These are phyloP conservation scores for Dynastes tityus DNA, from an alignment of 2,888 invertebrate genomes.

Conservation along the genomic window DNA sequence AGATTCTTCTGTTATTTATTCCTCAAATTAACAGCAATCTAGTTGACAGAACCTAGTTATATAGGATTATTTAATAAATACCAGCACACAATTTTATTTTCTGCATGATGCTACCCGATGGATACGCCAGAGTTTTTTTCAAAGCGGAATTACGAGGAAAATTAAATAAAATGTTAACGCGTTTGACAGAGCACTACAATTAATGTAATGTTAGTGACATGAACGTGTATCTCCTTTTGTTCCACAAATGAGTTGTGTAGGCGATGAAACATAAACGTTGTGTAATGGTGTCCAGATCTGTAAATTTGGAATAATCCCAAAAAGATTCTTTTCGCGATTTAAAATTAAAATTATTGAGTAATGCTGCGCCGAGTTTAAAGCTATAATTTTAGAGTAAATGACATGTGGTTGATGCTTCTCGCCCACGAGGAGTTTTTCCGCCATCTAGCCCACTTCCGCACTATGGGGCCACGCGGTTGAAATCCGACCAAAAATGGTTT, in stretches of 20 bases:
- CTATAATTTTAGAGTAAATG: too few relatives aligned
- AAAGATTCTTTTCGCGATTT: background rate
- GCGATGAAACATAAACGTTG: slow-evolving; percentile 7
- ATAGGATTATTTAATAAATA: slow-evolving; percentile 57
- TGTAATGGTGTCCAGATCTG: background rate
- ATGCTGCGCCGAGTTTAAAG: too few relatives aligned
- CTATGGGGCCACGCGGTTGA: too few relatives aligned
- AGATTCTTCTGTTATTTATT: slow-evolving; percentile 62
- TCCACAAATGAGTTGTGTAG: slow-evolving; percentile 12
- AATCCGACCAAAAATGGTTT: too few relatives aligned
- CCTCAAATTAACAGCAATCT: slow-evolving; percentile 63
- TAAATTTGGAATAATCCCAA: slow-evolving; percentile 17
- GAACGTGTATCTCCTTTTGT: slow-evolving; percentile 24
- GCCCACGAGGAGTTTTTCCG: too few relatives aligned
- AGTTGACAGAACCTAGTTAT: slow-evolving; percentile 56
- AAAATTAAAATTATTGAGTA: background rate
- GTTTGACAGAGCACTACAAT: slow-evolving; percentile 28
- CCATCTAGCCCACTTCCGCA: too few relatives aligned
- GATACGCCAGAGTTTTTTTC: slow-evolving; percentile 27
- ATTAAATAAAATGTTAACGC: slow-evolving; percentile 38
- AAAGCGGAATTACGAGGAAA: slow-evolving; percentile 29
- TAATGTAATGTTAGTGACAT: slow-evolving; percentile 16
- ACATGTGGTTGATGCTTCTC: too few relatives aligned
- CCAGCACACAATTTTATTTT: slow-evolving; percentile 51
- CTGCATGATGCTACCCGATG: slow-evolving; percentile 36